Evolutionary conservation across 30 jellyfish, hydroid and myxozoan genomes (phyloP).

Genomic region (Hydractinia echinata): DNA sequence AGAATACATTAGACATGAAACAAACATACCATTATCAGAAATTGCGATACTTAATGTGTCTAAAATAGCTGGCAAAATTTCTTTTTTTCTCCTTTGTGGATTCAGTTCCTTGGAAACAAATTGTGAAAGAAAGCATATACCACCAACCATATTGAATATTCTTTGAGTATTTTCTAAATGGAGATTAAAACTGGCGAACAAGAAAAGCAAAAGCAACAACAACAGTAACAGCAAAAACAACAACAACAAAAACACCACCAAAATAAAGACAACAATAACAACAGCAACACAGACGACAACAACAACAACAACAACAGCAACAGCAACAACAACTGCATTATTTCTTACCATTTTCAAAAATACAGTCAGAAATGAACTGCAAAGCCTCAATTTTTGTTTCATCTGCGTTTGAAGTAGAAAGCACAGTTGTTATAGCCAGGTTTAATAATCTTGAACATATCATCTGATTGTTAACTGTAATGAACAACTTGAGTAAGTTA

Average conservation of each 20-base stretch:
- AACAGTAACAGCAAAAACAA: too few relatives aligned
- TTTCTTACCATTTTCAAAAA: slow-evolving; percentile 51
- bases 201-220: not conserved
- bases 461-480: slow-evolving; percentile 43
- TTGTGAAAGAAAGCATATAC: slow-evolving; percentile 44
- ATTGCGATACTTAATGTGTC: slow-evolving; percentile 50
- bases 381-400: slow-evolving; percentile 26
- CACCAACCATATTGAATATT: slow-evolving; percentile 58
- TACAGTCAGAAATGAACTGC: slow-evolving; percentile 52
- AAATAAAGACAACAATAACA: too few relatives aligned
- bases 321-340: not conserved
- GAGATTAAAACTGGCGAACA: not conserved
- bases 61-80: slow-evolving; percentile 24
- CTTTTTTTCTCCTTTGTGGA: not conserved
- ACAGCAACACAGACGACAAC: too few relatives aligned
- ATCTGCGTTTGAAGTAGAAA: slow-evolving; percentile 21
- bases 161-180: slow-evolving; percentile 46
- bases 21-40: slow-evolving; percentile 41
- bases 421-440: slow-evolving; percentile 51
- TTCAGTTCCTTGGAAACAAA: slow-evolving; percentile 24
- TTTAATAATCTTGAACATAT: slow-evolving; percentile 43
- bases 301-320: too few relatives aligned
- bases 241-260: too few relatives aligned
- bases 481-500: not conserved
- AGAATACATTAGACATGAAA: too few relatives aligned